Conservation (phyloP, 2,113 vertebrate genomes). For the Henicopernis longicauda region DNA sequence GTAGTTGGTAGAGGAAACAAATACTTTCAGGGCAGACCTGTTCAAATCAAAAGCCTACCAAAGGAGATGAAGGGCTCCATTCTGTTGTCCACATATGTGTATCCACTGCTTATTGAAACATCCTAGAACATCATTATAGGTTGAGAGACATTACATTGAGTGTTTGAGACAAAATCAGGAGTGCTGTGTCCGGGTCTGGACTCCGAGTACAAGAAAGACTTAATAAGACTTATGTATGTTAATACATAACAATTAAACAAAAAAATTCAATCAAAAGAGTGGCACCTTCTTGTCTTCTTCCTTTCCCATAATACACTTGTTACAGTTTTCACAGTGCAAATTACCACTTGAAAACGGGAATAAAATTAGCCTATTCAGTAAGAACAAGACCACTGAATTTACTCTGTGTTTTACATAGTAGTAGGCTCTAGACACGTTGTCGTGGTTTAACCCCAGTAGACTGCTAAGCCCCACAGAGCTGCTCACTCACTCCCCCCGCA, state of each 20-base stretch:
- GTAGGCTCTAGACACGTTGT: not conserved
- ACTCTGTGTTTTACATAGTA: not conserved
- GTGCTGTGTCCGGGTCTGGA: not conserved
- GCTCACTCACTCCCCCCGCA: no score
- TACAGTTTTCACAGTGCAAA: not conserved
- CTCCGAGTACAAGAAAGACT: not conserved
- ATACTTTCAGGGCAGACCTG: not conserved
- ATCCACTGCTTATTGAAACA: not conserved
- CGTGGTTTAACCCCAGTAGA: no score
- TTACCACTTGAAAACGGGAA: not conserved
- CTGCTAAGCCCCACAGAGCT: no score
- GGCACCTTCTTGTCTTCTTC: not conserved
- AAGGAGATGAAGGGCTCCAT: not conserved
- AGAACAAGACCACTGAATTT: not conserved
- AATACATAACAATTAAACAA: not conserved
- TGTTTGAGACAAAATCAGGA: not conserved
- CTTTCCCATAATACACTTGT: not conserved
- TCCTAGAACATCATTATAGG: not conserved
- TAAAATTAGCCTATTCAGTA: not conserved
- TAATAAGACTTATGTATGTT: not conserved
- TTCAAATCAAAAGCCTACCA: not conserved
- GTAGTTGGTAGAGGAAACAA: not conserved
- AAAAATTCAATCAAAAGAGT: not conserved
- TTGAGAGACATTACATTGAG: not conserved
- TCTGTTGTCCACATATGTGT: not conserved